Evolutionary conservation across 2,888 invertebrate species (phyloP), one percentile per base, ranked within the genome.

Genomic region (Hirtodrosophila trivittata): DNA sequence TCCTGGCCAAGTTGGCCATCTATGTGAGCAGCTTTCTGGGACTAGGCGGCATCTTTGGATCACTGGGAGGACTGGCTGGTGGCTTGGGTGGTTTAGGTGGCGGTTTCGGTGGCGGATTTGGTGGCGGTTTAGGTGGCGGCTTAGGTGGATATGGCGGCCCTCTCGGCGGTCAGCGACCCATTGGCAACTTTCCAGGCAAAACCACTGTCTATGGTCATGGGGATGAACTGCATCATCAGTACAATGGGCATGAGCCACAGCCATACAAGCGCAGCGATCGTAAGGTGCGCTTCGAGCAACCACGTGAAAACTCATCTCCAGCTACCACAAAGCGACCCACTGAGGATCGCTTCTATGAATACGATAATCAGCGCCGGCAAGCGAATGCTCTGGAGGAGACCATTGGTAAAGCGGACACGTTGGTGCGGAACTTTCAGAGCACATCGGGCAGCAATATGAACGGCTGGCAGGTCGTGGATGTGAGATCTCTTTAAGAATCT

Each of bases 1-100:
- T 96, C 1, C 85, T 96, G 10, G 94, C 95, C 39, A 96, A 96
- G 88, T 66, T 96, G 45, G 95, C 95, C 0, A 89, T 96, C 6
- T 90, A 95, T 46, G 91, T 95, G 8, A 93, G 94, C 16, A 94
- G 94, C 18, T 91, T 95, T 1, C 92, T 95, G 72, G 94, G 95
- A 38, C 89, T 93, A 73, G 92, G 91, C 16, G 92, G 91, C 3
- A 87, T 91, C 28, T 59, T 90, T 16, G 88, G 87, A 9, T 64
- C 82, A 1, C 51, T 88, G 16, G 76, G 87, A 1, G 52, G 70
- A 0, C 89, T 92, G 50, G 66, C 72, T n/a, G 65, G 26, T 25
- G 56, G 70, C 14, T 32, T 39, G 18, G 63, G 54, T 1, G 75
- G 73, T 0, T 49, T 73, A 4, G 81, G 75, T 4, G 76, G 70